These are phyloP conservation scores for Papilio elwesi DNA, from an alignment of 2,888 invertebrate species.

Conservation along the genomic window DNA sequence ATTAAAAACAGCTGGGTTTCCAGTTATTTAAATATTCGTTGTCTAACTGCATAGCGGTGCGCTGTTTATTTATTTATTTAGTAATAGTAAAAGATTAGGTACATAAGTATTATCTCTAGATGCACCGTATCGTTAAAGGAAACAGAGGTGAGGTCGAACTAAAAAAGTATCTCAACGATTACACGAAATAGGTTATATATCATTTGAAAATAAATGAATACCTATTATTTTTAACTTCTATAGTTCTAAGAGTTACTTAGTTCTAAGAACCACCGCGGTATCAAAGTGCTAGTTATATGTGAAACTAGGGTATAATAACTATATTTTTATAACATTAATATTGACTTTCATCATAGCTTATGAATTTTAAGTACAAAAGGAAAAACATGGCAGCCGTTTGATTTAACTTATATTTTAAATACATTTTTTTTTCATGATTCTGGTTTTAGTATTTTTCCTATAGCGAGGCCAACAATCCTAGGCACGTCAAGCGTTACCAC, in stretches of 20 bases:
- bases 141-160: too few relatives aligned
- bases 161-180: too few relatives aligned
- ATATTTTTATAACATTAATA: background rate
- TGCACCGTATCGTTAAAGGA: too few relatives aligned
- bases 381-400: background rate
- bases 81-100: too few relatives aligned
- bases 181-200: too few relatives aligned
- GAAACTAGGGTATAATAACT: background rate
- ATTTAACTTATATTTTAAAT: constrained; percentile 14
- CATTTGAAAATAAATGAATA: too few relatives aligned
- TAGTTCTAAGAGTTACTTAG: too few relatives aligned
- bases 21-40: background rate
- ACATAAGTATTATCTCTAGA: too few relatives aligned
- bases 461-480: constrained; percentile 25
- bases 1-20: background rate
- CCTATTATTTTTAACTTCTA: too few relatives aligned
- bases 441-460: constrained; percentile 24
- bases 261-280: background rate
- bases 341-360: background rate
- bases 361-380: background rate
- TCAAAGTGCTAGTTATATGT: background rate
- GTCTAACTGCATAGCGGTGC: background rate
- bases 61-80: too few relatives aligned
- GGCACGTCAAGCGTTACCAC: constrained; percentile 28
- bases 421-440: background rate